A percentile compares a stretch with the other conserved stretches of the same genome.
Evolutionary conservation across 2,797 vertebrate species (phyloP).

Genomic region (Sylvia borin): DNA sequence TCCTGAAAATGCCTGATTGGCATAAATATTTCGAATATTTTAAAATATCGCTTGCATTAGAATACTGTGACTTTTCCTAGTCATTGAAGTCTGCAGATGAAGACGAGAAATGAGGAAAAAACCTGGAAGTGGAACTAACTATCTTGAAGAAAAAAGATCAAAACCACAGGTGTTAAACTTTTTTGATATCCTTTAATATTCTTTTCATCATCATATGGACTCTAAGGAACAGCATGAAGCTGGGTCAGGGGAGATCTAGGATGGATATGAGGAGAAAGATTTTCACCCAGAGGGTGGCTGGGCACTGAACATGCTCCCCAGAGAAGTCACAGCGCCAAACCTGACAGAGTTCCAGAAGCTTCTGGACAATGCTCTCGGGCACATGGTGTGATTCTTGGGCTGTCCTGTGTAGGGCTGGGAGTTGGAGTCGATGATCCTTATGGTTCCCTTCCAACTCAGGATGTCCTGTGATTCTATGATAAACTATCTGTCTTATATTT

Average conservation of each 20-base stretch:
- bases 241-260: not conserved
- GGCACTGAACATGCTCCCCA: not conserved
- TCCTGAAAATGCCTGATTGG: not conserved
- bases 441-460: not conserved
- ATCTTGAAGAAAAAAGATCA: not conserved
- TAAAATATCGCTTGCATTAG: not conserved
- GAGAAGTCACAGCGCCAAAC: not conserved
- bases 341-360: not conserved
- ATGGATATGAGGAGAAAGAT: not conserved
- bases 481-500: not conserved
- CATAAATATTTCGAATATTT: not conserved
- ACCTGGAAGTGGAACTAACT: not conserved
- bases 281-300: not conserved
- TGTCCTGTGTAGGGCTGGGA: not conserved
- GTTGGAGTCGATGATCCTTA: not conserved
- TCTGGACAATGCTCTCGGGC: not conserved
- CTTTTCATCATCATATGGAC: not conserved
- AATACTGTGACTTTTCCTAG: not conserved
- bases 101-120: not conserved
- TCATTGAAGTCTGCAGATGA: not conserved
- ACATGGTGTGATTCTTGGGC: not conserved
- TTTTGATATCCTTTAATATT: not conserved
- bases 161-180: not conserved
- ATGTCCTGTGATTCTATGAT: not conserved
- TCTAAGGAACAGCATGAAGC: not conserved